Conservation (phyloP, 2,113 vertebrate genomes). For the Campylorhamphus procurvoides region DNA sequence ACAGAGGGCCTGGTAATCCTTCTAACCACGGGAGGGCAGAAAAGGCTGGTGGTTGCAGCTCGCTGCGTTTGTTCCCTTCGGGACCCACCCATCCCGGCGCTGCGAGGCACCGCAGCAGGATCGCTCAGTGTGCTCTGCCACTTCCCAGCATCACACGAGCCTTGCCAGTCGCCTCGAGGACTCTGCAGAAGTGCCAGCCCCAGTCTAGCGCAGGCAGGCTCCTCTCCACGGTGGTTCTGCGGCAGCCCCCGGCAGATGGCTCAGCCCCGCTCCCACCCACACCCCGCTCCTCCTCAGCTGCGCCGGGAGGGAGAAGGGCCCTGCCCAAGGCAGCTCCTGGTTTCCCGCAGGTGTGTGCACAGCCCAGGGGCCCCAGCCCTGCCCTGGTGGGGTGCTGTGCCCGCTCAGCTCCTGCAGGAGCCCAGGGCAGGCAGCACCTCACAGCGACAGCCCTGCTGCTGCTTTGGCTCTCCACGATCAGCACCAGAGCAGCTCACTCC, state of each 20-base stretch:
- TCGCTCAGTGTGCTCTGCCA: neutral
- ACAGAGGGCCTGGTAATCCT: constrained; percentile 31
- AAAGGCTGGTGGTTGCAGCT: constrained; percentile 36
- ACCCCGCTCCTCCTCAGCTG: neutral
- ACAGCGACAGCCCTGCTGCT: neutral
- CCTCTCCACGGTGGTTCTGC: rapidly evolving
- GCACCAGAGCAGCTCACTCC: neutral
- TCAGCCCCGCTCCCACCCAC: neutral
- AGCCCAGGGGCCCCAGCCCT: neutral
- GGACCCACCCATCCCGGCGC: neutral
- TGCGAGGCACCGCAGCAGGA: neutral
- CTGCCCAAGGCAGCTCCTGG: neutral
- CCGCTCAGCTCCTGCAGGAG: neutral
- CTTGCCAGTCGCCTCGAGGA: neutral
- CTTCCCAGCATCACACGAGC: rapidly evolving
- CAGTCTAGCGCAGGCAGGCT: neutral
- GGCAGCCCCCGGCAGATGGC: neutral
- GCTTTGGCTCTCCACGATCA: constrained; percentile 33
- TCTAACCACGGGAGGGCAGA: constrained; percentile 52
- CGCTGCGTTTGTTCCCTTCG: neutral
- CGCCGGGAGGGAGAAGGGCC: rapidly evolving
- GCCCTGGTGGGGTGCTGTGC: neutral
- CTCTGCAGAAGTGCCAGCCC: neutral
- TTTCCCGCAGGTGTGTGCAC: neutral
- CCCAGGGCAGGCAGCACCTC: neutral